Percentiles rank a stretch among this genome's conserved stretches.
Evolutionary conservation across 1,140 invertebrate species (phyloP).

Genomic region (Chironomus striatipennis): DNA sequence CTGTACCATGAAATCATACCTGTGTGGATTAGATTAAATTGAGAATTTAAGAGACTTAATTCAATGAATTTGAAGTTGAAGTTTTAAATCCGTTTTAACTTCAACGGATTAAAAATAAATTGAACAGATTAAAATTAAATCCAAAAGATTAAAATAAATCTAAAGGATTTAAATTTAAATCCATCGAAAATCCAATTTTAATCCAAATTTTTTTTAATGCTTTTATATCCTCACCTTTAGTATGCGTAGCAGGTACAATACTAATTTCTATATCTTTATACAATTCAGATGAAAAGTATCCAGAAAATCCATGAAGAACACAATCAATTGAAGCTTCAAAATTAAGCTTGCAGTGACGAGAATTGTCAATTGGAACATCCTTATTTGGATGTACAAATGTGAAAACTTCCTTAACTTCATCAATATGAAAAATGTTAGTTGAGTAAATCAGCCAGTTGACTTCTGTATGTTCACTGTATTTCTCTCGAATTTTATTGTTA

Average conservation of each 20-base stretch:
- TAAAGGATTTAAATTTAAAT: background rate
- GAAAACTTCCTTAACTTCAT: conserved; percentile 69
- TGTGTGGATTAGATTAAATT: conserved; percentile 39
- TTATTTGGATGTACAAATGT: conserved; percentile 82
- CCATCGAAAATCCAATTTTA: conserved; percentile 41
- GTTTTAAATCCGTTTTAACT: too few species aligned
- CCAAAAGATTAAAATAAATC: too few species aligned
- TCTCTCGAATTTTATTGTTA: conserved; percentile 34
- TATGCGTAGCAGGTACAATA: conserved; percentile 81
- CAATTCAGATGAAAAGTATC: conserved; percentile 86
- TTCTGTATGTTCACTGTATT: conserved; percentile 78
- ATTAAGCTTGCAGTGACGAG: conserved; percentile 56
- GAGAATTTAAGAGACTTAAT: conserved; percentile 26
- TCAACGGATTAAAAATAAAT: too few species aligned
- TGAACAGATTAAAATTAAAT: too few species aligned
- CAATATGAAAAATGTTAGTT: conserved; percentile 82
- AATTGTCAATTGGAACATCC: conserved; percentile 58
- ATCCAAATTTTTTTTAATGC: too few species aligned
- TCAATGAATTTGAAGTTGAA: background rate
- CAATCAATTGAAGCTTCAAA: conserved; percentile 66
- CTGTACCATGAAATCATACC: conserved; percentile 81
- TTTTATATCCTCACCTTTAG: conserved; percentile 77
- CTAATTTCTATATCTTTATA: conserved; percentile 80
- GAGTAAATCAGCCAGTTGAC: conserved; percentile 88
- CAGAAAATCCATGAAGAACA: conserved; percentile 86